Base-by-base conservation (phyloP, 1,140 invertebrate genomes). In the Drosophila truncata region DNA sequence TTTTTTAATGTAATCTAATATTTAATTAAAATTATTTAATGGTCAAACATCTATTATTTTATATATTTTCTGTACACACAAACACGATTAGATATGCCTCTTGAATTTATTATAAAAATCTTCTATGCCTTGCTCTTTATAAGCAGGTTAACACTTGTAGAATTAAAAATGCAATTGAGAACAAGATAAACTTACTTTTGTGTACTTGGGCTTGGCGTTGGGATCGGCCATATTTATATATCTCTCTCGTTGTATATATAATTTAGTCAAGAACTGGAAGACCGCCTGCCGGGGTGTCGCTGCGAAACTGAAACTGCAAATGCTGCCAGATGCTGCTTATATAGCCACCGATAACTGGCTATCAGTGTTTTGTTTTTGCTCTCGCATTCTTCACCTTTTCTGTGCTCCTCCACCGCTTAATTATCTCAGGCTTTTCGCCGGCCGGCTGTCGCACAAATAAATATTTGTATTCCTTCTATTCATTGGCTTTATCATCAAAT, bases 191-290 rank as follows among this genome's bases (percentile, higher is more conserved):
- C 80, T 82, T 63, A 92, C 92, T 76, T 92, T 87, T 42, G 91
- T 93, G 39, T 92, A 92, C 60, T 91, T 84, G 44, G 92, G 86
- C 70, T 80, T 62, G 50, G 78, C 76, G 47, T 83, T 91, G 55
- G 92, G 81, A 80, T 92, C 81, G 54, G 91, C 88, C 92, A 93
- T 93, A n/a, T 50, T 67, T 67, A 44, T 66, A 23, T 49, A 50
- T 69, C 5, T 50, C 23, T 29, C 13, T 29, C 2, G 31, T 13
- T 63, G 23, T 44, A 8, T 42, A 60, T 60, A 33, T 5, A 23
- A n/a, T 27, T 25, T 23, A 42, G 35, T 23, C 23, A 23, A 44
- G 33, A 50, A 60, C 39, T 70, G 66, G 23, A 42, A 44, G 55
- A 55, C 33, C 73, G 62, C 41, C 70, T 80, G 55, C 14, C 42